Evolutionary conservation across 2,888 invertebrate genomes (phyloP).

Genomic region (Lasiommata megera): DNA sequence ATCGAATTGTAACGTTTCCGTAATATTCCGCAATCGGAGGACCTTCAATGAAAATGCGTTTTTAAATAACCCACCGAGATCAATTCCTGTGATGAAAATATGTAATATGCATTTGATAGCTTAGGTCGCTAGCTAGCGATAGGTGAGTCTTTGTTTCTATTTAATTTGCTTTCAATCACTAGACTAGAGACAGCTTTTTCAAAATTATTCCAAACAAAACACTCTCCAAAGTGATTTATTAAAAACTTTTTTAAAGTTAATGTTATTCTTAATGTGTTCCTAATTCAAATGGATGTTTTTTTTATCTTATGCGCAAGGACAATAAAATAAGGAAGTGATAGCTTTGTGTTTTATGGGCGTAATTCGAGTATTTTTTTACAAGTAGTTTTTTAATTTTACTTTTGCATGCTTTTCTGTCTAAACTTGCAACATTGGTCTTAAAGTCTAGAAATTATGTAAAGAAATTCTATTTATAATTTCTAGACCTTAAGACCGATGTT

Average conservation of each 20-base stretch:
- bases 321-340: neutral
- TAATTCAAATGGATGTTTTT: neutral
- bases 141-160: constrained; percentile 18
- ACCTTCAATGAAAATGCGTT: constrained; percentile 1
- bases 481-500: too few species aligned
- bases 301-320: neutral
- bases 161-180: neutral
- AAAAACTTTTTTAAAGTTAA: neutral
- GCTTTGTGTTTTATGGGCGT: neutral
- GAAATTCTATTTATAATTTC: too few species aligned
- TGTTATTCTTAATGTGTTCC: neutral
- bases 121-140: constrained; percentile 2
- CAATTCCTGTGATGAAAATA: constrained; percentile 13
- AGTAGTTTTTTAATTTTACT: too few species aligned
- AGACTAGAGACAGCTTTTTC: neutral
- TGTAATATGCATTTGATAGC: constrained; percentile 11
- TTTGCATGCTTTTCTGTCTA: too few species aligned
- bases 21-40: neutral
- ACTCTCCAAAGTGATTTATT: neutral
- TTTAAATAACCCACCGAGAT: constrained; percentile 16
- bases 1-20: neutral
- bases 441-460: too few species aligned
- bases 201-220: neutral
- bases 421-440: too few species aligned
- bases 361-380: too few species aligned